phyloP scores from a whole-genome alignment of 2,113 vertebrate species.

The Proterorhinus semilunaris region DNA sequence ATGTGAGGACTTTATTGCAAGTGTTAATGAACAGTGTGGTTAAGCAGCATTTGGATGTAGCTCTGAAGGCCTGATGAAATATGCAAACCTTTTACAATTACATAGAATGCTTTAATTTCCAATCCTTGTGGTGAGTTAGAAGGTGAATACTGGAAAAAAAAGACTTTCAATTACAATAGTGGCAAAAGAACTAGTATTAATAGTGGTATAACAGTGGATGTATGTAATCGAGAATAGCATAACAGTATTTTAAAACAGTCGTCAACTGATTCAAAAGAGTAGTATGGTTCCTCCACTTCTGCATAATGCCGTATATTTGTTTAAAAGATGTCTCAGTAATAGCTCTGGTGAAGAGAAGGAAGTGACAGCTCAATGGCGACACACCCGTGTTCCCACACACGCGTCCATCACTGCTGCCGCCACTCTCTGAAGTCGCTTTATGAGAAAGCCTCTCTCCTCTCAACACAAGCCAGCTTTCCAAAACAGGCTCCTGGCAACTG shows the following conservation, averaged over 20 bases:
- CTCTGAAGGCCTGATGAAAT: slow-evolving; percentile 19
- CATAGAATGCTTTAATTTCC: slow-evolving; percentile 21
- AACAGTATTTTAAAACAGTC: no score
- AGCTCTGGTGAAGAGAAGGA: slow-evolving; percentile 23
- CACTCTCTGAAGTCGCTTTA: slow-evolving; percentile 62
- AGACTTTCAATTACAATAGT: background rate
- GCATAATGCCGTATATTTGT: background rate
- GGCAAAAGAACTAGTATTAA: background rate
- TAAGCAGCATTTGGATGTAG: slow-evolving; percentile 25
- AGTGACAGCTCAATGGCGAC: slow-evolving; percentile 21
- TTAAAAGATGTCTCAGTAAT: slow-evolving; percentile 23
- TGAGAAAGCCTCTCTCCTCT: slow-evolving; percentile 50
- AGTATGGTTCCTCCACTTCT: background rate
- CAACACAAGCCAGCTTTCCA: slow-evolving; percentile 73
- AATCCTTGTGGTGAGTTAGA: background rate
- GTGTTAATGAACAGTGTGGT: slow-evolving; percentile 29
- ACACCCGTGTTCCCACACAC: slow-evolving; percentile 20
- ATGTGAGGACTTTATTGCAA: slow-evolving; percentile 32
- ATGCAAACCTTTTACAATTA: slow-evolving; percentile 22
- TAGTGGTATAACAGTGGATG: background rate
- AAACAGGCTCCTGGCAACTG: slow-evolving; percentile 72
- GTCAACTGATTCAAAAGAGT: no score
- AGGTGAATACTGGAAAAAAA: background rate
- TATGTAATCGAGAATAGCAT: background rate
- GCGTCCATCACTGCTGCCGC: slow-evolving; percentile 19